Base-by-base conservation (phyloP, 2,888 invertebrate species). In the Dioctria linearis region DNA sequence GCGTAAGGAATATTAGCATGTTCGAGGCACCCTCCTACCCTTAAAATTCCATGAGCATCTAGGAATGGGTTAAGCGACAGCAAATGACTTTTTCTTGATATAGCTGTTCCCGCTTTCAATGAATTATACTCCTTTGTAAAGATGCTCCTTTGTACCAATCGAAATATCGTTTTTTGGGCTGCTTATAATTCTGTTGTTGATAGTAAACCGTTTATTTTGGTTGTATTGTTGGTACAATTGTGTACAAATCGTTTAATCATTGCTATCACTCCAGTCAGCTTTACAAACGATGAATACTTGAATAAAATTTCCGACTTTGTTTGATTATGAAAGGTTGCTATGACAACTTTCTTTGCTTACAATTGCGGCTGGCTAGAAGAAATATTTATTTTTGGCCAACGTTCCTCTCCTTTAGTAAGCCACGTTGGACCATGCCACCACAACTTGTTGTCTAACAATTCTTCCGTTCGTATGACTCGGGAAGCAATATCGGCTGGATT, bases 401-500 rank as follows among this genome's bases (percentile, higher is more conserved):
- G 25, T 25, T 25, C 25, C 25, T 25, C 25, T 25, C 25, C 25
- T 25, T 2, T 25, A 25, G 25, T 25, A 25, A 25, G 25, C 25
- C 25, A 25, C 25, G 25, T 25, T 25, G 25, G 25, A 25, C 25
- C 25, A 25, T 25, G 25, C 25, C 25, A 25, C 25, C 63, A 65
- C 5, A 25, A 9, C 5, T 3, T 5, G 6, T 25, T 6, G 37
- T 65, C 37, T 39, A 8, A 13, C 37, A 65, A 11, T 5, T 25
- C 25, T 2, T 37, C 5, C 6, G 63, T 2, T 8, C 37, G 2
- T 25, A 40, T 3, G 8, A 42, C 63, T 65, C 63, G 4, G 13
- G 63, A 65, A 8, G 25, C 39, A 25, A 65, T 25, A 25, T 65
- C 63, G 9, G 63, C 63, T 37, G 63, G 63, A 11, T 65, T 42